phyloP scores from a whole-genome alignment of 2,888 invertebrate genomes.

The Lepidochrysops patricia region DNA sequence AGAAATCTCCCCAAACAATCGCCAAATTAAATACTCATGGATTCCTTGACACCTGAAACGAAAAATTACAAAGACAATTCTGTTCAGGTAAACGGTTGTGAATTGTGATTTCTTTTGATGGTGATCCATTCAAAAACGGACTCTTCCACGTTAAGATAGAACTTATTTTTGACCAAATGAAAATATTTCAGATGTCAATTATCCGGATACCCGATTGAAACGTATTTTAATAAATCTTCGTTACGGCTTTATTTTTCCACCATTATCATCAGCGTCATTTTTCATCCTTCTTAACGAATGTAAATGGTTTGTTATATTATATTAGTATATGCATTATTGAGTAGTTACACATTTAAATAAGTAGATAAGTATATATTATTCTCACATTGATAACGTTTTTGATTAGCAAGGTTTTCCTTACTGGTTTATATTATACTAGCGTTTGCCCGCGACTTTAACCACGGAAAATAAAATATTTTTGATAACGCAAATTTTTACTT shows the following conservation, averaged over 20 bases:
- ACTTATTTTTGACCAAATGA: background rate
- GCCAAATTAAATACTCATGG: conserved; percentile 6
- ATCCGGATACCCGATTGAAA: background rate
- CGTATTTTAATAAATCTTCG: conserved; percentile 2
- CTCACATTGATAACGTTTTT: too few relatives aligned
- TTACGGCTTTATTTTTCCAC: background rate
- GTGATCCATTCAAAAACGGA: background rate
- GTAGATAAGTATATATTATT: too few relatives aligned
- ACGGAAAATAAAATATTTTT: too few relatives aligned
- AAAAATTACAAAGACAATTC: conserved; percentile 9
- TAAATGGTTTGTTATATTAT: background rate
- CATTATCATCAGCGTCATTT: background rate
- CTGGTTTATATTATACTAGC: too few relatives aligned
- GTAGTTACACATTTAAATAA: too few relatives aligned
- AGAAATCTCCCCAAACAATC: background rate
- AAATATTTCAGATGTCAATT: background rate
- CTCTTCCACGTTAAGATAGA: background rate
- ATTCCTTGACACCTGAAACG: conserved; percentile 4
- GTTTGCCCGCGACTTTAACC: too few relatives aligned
- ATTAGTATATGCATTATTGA: background rate
- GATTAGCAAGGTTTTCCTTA: too few relatives aligned
- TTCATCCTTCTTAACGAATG: background rate
- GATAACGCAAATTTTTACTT: too few relatives aligned
- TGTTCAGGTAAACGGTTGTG: background rate
- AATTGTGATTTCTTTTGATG: conserved; percentile 1